A percentile compares a stretch with the other conserved stretches of the same genome.
Evolutionary conservation across 2,113 vertebrate species (phyloP).

Genomic region (Pipa parva): DNA sequence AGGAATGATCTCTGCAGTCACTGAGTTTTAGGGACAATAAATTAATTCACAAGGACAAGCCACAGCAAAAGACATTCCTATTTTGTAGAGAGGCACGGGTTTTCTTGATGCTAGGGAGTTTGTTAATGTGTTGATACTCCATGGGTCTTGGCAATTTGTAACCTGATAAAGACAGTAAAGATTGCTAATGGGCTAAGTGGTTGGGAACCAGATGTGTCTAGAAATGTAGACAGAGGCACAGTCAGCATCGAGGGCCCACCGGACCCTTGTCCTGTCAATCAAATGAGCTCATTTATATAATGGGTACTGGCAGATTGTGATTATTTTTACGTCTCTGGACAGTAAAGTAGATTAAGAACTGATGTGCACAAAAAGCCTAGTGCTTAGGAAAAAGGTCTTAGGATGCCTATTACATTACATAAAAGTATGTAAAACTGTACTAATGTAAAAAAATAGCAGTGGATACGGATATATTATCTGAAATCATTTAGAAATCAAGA

Average conservation of each 20-base stretch:
- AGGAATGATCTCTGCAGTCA: too few species aligned
- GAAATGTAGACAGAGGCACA: neutral
- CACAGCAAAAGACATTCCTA: neutral
- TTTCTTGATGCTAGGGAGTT: neutral
- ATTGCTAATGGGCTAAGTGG: slow-evolving; percentile 26
- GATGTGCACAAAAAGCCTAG: too few species aligned
- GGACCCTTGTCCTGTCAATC: slow-evolving; percentile 1
- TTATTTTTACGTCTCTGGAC: too few species aligned
- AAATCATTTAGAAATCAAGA: too few species aligned
- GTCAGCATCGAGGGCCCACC: neutral
- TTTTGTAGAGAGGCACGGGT: neutral
- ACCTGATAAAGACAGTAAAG: slow-evolving; percentile 15
- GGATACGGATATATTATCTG: too few species aligned
- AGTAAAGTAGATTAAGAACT: too few species aligned
- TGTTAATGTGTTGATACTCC: slow-evolving; percentile 17
- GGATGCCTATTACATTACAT: too few species aligned
- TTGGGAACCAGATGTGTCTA: slow-evolving; percentile 25
- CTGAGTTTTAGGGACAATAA: too few species aligned
- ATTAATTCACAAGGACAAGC: neutral
- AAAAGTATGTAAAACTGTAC: too few species aligned
- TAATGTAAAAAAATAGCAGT: too few species aligned
- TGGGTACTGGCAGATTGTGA: too few species aligned
- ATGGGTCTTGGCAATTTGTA: slow-evolving; percentile 27
- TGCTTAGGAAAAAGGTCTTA: too few species aligned
- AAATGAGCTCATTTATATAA: neutral